Base-by-base conservation (phyloP, 1,140 invertebrate species). In the Asbolus verrucosus region DNA sequence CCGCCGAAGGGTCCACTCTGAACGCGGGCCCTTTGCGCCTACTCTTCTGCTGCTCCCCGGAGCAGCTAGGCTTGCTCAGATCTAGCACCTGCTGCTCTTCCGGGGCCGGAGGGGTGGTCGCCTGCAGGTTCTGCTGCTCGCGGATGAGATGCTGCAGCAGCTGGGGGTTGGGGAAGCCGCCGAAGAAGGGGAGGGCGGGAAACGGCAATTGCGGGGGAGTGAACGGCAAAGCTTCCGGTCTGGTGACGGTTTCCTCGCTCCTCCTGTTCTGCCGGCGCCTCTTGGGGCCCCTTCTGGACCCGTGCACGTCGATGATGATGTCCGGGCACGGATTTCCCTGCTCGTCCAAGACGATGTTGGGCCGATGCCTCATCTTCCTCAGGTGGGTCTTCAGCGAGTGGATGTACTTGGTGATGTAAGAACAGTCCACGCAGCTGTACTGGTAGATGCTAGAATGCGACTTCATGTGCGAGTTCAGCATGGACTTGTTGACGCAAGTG, bases 381-480 rank as follows among this genome's bases (percentile, higher is more conserved):
- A 99, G 81, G 82, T 99, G 98, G 0, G 98, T 85, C 79, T 99
- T 99, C 0, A 99, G 83, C 19, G 94, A 96, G 83, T 99, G 98
- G 76, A 95, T 98, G 80, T 99, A 99, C 81, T 99, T 99, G 0
- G 97, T 98, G 1, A 94, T 95, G 79, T 99, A 99, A n/a, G 88
- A 90, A 80, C 98, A 99, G 78, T 98, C 92, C 0, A 89, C 85
- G 80, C 98, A 99, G 16, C 94, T 87, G 80, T 98, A 99, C 77
- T 98, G 97, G 78, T 99, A 99, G 0, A 98, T 84, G 70, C 94
- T 96, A 0, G 96, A 98, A 81, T 99, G 98, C 0, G 95, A 98
- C 80, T 99, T 99, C 75, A 98, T 88, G 78, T 99, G 98, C 0
- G 95, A 98, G 79, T 98, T 99, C 6, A 99, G 85, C 98, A 99